Base-by-base conservation (phyloP, 1,140 invertebrate genomes). In the Brachionus manjavacas region DNA sequence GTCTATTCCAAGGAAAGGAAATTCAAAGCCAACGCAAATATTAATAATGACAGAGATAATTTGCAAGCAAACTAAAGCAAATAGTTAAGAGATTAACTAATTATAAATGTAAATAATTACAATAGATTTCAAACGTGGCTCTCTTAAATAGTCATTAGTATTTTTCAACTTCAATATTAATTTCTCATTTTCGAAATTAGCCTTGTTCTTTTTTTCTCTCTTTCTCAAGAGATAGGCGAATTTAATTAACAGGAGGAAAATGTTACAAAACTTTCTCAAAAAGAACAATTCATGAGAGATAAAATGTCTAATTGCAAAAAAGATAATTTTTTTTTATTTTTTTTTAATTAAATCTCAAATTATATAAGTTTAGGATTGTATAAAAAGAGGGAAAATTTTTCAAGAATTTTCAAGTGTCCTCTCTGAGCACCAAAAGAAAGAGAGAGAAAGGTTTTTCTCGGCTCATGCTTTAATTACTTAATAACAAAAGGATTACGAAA, bases 31-130 rank as follows among this genome's bases (percentile, higher is more conserved):
- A 72, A 23, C 46, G 41, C 9, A 72, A 72, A 72, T 39, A 72
- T 72, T 72, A 8, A 35, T 72, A 41, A 39, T 20, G 31, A 39
- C 46, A 20, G 39, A 41, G n/a, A 41, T 72, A 20, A 72, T 72
- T 72, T 72, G 35, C 28, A 39, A 72, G 68, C 68, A 72, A 72
- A 41, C 35, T 39, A 41, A 72, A 72, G 68, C 39, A 72, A 72
- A 72, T 72, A 72, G 39, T 16, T 72, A 72, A 72, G 68, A 72
- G 68, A 72, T 72, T 72, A 72, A 72, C 68, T 72, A 72, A 72
- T 72, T 72, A 72, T 8, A 72, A 72, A 72, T 72, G 31, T 39
- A 68, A 68, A 68, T 68, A 68, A 68, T 68, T 68, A 68, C 66
- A 68, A 68, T 35, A 68, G 66, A 68, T 31, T 68, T 68, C 66